Evolutionary conservation across 2,797 vertebrate species (phyloP).

Genomic region (Simalia tracyae): DNA sequence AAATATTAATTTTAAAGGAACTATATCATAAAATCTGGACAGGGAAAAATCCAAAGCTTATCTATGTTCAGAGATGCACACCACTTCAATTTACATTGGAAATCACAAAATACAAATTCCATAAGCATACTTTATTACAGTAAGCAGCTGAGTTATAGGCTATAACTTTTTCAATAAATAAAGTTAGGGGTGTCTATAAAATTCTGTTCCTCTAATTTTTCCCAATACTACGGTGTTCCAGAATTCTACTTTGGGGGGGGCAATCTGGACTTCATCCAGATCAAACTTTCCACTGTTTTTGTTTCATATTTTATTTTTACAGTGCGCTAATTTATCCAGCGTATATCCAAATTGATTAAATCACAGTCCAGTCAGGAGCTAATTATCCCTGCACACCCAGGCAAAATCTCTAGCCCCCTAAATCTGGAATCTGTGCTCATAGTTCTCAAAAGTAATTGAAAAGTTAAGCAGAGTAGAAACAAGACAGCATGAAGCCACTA

Average conservation of each 20-base stretch:
- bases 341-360: not conserved
- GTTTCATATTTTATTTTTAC: not conserved
- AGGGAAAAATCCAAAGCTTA: not conserved
- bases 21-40: not conserved
- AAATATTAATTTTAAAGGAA: not conserved
- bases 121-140: not conserved
- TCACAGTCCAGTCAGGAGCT: not conserved
- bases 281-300: not conserved
- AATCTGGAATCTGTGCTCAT: not conserved
- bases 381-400: not conserved
- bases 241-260: not conserved
- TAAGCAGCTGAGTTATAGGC: no score
- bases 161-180: not conserved
- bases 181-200: not conserved
- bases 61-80: not conserved
- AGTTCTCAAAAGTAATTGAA: not conserved
- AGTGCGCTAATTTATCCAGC: not conserved
- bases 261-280: not conserved
- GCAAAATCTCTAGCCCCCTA: not conserved
- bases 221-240: not conserved
- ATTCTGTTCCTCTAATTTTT: not conserved
- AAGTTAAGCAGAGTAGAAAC: not conserved
- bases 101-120: not conserved
- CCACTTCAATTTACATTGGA: not conserved
- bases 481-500: not conserved